A percentile compares a stretch with the other conserved stretches of the same genome.
Conservation (phyloP, 2,888 invertebrate genomes). For the Luperina testacea region DNA sequence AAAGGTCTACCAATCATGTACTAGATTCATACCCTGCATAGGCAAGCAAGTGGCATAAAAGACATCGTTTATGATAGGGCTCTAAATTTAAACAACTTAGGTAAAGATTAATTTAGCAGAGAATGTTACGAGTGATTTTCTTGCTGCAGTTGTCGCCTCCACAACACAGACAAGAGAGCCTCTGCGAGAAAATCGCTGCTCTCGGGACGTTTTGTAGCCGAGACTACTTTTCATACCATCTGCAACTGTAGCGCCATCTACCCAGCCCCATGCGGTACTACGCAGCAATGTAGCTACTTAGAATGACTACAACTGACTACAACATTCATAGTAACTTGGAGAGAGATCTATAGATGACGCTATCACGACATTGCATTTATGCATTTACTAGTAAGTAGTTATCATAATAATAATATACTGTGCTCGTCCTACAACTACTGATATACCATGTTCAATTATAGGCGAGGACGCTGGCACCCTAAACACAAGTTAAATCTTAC, state of each 20-base stretch:
- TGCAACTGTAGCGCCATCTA: conserved; percentile 27
- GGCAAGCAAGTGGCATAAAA: neutral
- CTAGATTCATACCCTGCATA: no score
- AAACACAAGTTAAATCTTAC: no score
- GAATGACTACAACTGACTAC: neutral
- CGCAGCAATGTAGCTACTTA: neutral
- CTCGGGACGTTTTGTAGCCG: neutral
- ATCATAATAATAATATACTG: no score
- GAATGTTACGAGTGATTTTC: neutral
- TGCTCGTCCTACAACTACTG: no score
- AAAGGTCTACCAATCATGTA: no score
- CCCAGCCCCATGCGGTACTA: neutral
- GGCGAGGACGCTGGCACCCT: no score
- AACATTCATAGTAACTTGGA: no score
- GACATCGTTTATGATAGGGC: neutral
- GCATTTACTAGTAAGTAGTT: no score
- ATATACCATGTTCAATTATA: no score
- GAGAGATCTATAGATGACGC: conserved; percentile 6
- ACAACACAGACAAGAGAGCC: neutral
- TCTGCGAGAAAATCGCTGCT: neutral
- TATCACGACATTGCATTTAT: no score
- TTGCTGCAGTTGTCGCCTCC: neutral
- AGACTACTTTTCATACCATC: neutral
- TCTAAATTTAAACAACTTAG: neutral
- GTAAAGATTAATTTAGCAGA: neutral